A percentile compares a stretch with the other conserved stretches of the same genome.
Evolutionary conservation across 2,888 invertebrate species (phyloP).

Genomic region (Dermolepida albohirtum): DNA sequence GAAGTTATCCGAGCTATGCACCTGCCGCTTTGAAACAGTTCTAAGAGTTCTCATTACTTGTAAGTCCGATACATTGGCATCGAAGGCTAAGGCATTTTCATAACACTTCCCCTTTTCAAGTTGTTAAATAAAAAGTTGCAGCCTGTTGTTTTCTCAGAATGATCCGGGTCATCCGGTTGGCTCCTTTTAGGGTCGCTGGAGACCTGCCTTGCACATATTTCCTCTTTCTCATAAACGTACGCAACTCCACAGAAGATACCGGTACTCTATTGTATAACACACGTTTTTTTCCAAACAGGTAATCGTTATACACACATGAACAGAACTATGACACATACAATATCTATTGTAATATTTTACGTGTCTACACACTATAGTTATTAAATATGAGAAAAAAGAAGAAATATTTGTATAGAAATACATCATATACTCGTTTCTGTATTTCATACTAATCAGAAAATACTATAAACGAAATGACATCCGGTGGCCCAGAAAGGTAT

Average conservation of each 20-base stretch:
- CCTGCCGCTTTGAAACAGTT: slow-evolving; percentile 32
- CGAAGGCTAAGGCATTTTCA: slow-evolving; percentile 47
- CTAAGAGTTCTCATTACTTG: slow-evolving; percentile 37
- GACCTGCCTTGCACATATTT: slow-evolving; percentile 50
- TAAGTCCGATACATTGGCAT: slow-evolving; percentile 27
- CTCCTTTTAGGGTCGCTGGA: slow-evolving; percentile 54
- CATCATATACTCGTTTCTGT: no score
- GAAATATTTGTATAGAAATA: no score
- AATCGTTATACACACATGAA: no score
- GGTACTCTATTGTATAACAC: slow-evolving; percentile 43
- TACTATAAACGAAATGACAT: no score
- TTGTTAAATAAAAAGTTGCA: slow-evolving; percentile 50
- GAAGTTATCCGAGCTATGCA: slow-evolving; percentile 28
- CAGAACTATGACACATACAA: no score
- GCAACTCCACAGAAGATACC: slow-evolving; percentile 40
- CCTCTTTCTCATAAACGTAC: slow-evolving; percentile 47
- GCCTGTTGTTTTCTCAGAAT: slow-evolving; percentile 55
- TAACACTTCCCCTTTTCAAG: slow-evolving; percentile 53
- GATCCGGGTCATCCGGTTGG: slow-evolving; percentile 51
- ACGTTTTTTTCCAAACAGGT: neutral
- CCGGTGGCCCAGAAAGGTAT: no score
- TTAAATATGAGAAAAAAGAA: no score
- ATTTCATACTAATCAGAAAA: no score
- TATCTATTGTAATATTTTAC: no score
- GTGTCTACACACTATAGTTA: no score